These are phyloP conservation scores for Drosophila macrospina DNA, from an alignment of 2,888 invertebrate genomes.

Conservation along the genomic window DNA sequence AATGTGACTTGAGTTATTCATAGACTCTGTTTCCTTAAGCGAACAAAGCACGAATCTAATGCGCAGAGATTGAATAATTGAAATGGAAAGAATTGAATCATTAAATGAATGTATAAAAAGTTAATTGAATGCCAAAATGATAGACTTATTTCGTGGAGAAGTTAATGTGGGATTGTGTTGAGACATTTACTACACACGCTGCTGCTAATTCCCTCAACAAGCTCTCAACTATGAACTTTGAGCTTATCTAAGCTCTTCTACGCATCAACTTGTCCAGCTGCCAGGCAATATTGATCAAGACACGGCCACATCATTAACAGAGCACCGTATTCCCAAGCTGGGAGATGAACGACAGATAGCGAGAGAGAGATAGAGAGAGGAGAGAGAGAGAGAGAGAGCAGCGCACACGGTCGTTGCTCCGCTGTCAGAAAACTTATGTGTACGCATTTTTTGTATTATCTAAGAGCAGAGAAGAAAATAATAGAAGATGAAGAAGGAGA, in stretches of 20 bases:
- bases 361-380: background rate
- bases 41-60: slow-evolving; percentile 26
- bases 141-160: background rate
- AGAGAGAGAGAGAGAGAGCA: background rate
- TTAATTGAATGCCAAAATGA: slow-evolving; percentile 16
- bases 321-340: background rate
- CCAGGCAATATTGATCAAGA: slow-evolving; percentile 57
- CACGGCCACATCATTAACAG: slow-evolving; percentile 67
- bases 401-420: slow-evolving; percentile 46
- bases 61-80: slow-evolving; percentile 6
- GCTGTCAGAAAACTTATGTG: slow-evolving; percentile 69
- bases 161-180: background rate
- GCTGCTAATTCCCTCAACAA: background rate
- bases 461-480: slow-evolving; percentile 6
- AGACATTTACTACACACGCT: slow-evolving; percentile 2
- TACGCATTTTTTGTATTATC: slow-evolving; percentile 45
- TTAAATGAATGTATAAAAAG: slow-evolving; percentile 11
- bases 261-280: slow-evolving; percentile 55
- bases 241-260: slow-evolving; percentile 40
- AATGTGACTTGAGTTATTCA: slow-evolving; percentile 33
- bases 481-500: slow-evolving; percentile 12
- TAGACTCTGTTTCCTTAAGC: slow-evolving; percentile 37
- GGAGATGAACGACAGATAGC: background rate
- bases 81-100: slow-evolving; percentile 19
- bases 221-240: slow-evolving; percentile 9